Evolutionary conservation across 1,140 invertebrate genomes (phyloP), one percentile per base, ranked within the genome.

Genomic region (Rhysida immarginata): DNA sequence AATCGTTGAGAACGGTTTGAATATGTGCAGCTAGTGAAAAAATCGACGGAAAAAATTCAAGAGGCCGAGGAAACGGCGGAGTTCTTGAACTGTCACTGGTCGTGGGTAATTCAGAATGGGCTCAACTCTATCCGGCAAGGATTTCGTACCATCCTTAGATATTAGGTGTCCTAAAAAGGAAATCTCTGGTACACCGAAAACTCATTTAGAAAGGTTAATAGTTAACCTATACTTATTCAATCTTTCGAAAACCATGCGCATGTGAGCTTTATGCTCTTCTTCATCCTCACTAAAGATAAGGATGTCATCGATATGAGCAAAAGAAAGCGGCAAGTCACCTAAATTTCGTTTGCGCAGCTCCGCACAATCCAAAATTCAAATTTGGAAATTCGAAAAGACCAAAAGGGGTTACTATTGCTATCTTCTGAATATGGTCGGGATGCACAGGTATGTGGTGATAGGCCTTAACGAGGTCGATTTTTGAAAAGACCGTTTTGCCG

Each of bases 341-440:
- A 29, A 29, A 14, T 63, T 51, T 43, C 54, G 46, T 57, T n/a
- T 66, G 61, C 14, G 62, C 58, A 13, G 66, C 65, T 54, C 65
- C 66, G 20, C 21, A 48, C 25, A 71, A 58, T 29, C 69, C 69
- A 53, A 69, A 67, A 26, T 61, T 56, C 54, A 69, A 59, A 1
- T 59, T 60, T 20, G 54, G 58, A 44, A 63, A 68, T 46, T 69
- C 57, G 50, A 57, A 71, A 1, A 66, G 56, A 11, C 66, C 65
- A 29, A 62, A 53, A 14, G 61, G 55, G 24, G 65, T 66, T 20
- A 42, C 27, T 24, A 69, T 55, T 5, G 62, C 62, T 18, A 53
- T 66, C 46, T 62, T 62, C 1, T 45, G 48, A 2, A 54, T 55
- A 49, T 59, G 50, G 1, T 44, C 56, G 5, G 16, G 5, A n/a